phyloP scores from a whole-genome alignment of 2,113 vertebrate genomes.

The Phaethon lepturus region DNA sequence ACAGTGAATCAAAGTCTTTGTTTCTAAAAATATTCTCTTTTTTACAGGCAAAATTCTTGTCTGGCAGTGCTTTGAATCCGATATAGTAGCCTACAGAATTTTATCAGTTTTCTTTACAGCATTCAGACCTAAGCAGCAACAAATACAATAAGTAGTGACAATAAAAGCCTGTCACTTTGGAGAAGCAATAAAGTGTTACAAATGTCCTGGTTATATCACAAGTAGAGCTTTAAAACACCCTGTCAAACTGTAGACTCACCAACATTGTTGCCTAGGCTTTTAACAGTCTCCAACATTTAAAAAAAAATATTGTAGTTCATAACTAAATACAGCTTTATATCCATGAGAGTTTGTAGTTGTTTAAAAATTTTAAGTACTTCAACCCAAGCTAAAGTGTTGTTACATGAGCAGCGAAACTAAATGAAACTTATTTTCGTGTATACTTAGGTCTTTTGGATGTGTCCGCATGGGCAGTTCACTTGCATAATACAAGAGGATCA shows the following conservation, averaged over 20 bases:
- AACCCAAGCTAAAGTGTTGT: fast-evolving
- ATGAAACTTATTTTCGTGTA: neutral
- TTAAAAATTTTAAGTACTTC: neutral
- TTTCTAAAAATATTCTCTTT: neutral
- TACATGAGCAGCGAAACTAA: neutral
- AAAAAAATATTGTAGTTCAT: neutral
- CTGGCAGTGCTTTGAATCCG: neutral
- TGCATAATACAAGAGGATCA: fast-evolving
- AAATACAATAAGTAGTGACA: neutral
- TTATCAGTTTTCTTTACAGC: neutral
- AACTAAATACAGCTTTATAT: neutral
- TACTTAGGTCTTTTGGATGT: neutral
- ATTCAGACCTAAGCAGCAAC: neutral
- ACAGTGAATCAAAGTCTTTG: neutral
- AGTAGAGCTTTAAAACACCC: neutral
- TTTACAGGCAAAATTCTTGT: neutral
- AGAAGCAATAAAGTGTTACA: neutral
- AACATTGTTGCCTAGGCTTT: neutral
- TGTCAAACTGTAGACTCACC: neutral
- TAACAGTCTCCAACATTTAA: neutral
- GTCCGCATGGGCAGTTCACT: neutral
- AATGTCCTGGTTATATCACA: neutral
- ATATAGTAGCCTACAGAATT: neutral
- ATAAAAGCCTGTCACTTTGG: neutral
- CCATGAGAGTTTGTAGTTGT: neutral